A percentile compares a stretch with the other conserved stretches of the same genome.
Evolutionary conservation across 2,888 invertebrate genomes (phyloP).

Genomic region (Phania funesta): DNA sequence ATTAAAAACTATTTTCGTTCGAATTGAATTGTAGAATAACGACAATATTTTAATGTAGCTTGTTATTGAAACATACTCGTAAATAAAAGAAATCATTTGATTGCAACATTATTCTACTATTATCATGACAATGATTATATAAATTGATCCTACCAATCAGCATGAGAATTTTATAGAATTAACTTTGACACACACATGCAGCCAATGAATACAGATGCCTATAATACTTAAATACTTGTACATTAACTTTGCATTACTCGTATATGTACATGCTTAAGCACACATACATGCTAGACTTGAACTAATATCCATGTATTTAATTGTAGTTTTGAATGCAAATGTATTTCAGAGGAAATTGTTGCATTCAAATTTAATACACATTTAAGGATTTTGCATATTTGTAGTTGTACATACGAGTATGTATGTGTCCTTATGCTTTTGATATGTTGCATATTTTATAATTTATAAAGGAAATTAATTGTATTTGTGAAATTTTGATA

Average conservation of each 20-base stretch:
- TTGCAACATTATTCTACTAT: constrained; percentile 13
- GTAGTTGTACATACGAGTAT: not conserved
- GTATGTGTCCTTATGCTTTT: not conserved
- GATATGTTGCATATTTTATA: not conserved
- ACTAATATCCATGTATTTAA: not conserved
- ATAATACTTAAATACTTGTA: not conserved
- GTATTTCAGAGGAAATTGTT: not conserved
- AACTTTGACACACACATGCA: constrained; percentile 16
- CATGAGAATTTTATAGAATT: constrained; percentile 49
- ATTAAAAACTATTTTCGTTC: not conserved
- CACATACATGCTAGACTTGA: not conserved
- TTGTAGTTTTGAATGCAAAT: not conserved
- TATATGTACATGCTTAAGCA: not conserved
- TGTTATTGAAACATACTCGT: not conserved
- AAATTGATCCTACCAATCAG: constrained; percentile 52
- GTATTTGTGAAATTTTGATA: constrained; percentile 10
- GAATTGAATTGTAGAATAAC: not conserved
- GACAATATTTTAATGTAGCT: not conserved
- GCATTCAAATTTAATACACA: not conserved
- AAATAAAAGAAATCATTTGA: not conserved
- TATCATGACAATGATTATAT: not conserved
- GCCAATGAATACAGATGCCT: not conserved
- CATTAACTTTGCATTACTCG: too few species aligned
- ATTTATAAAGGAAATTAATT: constrained; percentile 3
- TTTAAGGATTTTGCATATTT: not conserved